phyloP scores from a whole-genome alignment of 2,888 invertebrate species.

The Orthonevra nobilis region DNA sequence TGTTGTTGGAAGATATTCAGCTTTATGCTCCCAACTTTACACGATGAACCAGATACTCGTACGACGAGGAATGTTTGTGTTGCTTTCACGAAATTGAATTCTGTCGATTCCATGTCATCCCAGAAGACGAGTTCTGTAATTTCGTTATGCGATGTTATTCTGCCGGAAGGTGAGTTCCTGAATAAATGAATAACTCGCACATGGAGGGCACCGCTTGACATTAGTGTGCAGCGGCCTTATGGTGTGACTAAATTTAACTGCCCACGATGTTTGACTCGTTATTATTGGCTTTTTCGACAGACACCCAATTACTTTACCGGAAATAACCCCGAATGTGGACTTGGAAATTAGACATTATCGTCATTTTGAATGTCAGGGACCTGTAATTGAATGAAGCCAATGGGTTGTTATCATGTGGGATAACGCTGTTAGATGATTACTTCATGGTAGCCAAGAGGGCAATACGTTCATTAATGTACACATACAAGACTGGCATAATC shows the following conservation, averaged over 20 bases:
- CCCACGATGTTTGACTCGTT: constrained; percentile 22
- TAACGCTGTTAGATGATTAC: too few species aligned
- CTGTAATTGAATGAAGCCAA: neutral
- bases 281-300: constrained; percentile 8
- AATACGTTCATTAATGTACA: too few species aligned
- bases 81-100: constrained; percentile 67
- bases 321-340: constrained; percentile 40
- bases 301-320: constrained; percentile 36
- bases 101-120: constrained; percentile 69
- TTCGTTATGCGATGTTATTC: constrained; percentile 66
- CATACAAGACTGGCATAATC: too few species aligned
- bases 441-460: too few species aligned
- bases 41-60: neutral
- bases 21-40: constrained; percentile 52
- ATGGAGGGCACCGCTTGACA: neutral
- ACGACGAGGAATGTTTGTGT: constrained; percentile 37
- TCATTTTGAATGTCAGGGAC: neutral
- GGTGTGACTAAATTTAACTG: too few species aligned
- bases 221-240: constrained; percentile 1
- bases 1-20: constrained; percentile 60
- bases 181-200: constrained; percentile 64
- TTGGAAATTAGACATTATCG: constrained; percentile 32
- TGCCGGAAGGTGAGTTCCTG: constrained; percentile 63
- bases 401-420: neutral
- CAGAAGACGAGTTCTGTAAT: constrained; percentile 69